phyloP scores from a whole-genome alignment of 2,797 vertebrate genomes.

The Pangasius sanitwongsei region DNA sequence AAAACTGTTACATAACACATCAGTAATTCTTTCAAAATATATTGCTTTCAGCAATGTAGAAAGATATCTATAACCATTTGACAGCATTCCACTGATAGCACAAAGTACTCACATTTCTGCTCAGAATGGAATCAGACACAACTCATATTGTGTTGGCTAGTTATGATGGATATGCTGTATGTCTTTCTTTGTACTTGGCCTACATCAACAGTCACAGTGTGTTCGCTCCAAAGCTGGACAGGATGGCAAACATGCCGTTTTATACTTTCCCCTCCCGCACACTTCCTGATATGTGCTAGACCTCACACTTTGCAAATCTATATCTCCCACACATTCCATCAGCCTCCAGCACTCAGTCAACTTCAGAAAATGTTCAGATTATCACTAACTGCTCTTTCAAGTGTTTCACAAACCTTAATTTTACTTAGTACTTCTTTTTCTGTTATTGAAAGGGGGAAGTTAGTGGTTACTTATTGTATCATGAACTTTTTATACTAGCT shows the following conservation, averaged over 20 bases:
- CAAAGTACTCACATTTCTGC: slow-evolving; percentile 36
- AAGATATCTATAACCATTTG: background rate
- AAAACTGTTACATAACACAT: background rate
- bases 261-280: slow-evolving; percentile 52
- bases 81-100: slow-evolving; percentile 18
- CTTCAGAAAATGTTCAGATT: slow-evolving; percentile 43
- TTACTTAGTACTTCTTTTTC: background rate
- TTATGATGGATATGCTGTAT: slow-evolving; percentile 60
- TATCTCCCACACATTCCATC: slow-evolving; percentile 42
- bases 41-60: background rate
- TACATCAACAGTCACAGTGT: slow-evolving; percentile 64
- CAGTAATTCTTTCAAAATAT: slow-evolving; percentile 10
- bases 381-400: slow-evolving; percentile 38
- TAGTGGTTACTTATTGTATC: slow-evolving; percentile 45
- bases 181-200: slow-evolving; percentile 65
- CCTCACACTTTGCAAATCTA: slow-evolving; percentile 59
- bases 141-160: slow-evolving; percentile 52
- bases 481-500: slow-evolving; percentile 51
- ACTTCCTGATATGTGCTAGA: slow-evolving; percentile 55
- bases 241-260: slow-evolving; percentile 54
- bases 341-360: slow-evolving; percentile 41
- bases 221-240: slow-evolving; percentile 59
- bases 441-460: slow-evolving; percentile 39
- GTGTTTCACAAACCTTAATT: slow-evolving; percentile 8
- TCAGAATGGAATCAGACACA: slow-evolving; percentile 54